Base-by-base conservation (phyloP, 2,113 vertebrate species). In the Acanthochromis polyacanthus region DNA sequence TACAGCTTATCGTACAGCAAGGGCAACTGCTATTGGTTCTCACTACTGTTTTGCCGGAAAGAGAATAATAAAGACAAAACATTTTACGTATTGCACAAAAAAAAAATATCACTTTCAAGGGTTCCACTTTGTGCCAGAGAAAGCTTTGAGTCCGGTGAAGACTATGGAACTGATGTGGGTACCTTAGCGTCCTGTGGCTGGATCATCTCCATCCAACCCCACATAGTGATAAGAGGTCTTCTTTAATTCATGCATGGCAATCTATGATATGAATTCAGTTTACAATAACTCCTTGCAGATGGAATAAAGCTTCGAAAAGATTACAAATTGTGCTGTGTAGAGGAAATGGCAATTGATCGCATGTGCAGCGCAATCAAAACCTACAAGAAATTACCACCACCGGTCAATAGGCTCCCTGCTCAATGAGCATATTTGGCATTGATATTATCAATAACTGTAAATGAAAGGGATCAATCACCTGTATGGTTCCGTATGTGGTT, bases 31-130 rank as follows among this genome's bases (percentile, higher is more conserved):
- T 63, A 3, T 62, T 25, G 63, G 69, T 32, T 63, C 38, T 75
- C 62, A 59, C 59, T 56, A 50, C 52, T 0, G 66, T 51, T 50
- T 63, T 63, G 71, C 16, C 48, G 46, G n/a, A 56, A 65, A 71
- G 58, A 60, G 67, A 76, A 79, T 45, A 43, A 58, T 72, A 3
- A 5, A 77, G 63, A 86, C 28, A 73, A 74, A 65, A 36, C 14
- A 0, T 76, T 73, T 55, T 7, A 81, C 75, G 83, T 93, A 93
- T 92, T 93, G 92, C 90, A 90, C 88, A 79, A 77, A 85, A 36
- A 36, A n/a, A n/a, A 88, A 65, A 75, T 25, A 72, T 62, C 57
- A 57, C 58, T 48, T 75, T 66, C 0, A 51, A 77, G 28, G 63
- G 25, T 45, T 55, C 73, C 12, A 45, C 45, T 69, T 64, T 56